Conservation (phyloP, 64 coral and sea anemone genomes). For the Anthopleura sola region DNA sequence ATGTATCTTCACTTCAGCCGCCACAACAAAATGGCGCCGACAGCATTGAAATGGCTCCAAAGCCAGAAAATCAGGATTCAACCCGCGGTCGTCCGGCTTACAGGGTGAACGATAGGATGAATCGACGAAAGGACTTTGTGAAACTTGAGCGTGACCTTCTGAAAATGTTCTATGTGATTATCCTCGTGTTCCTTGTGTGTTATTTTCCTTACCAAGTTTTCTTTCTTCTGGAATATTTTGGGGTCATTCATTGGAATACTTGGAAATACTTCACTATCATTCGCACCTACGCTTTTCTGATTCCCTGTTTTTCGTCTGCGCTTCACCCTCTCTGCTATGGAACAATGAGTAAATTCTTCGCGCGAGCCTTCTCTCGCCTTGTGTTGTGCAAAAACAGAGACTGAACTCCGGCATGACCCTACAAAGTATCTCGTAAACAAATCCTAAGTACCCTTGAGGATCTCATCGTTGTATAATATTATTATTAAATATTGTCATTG, state of each 20-base stretch:
- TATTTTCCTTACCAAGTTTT: conserved; percentile 68
- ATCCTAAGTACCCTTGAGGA: background rate
- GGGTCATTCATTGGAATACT: conserved; percentile 32
- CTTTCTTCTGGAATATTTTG: conserved; percentile 50
- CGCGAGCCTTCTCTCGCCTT: conserved; percentile 29
- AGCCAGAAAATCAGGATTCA: background rate
- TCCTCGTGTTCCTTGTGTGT: conserved; percentile 45
- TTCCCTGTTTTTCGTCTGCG: conserved; percentile 36
- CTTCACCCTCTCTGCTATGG: conserved; percentile 56
- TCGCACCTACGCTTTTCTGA: conserved; percentile 27
- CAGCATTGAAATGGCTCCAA: background rate
- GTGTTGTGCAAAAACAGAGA: conserved; percentile 32
- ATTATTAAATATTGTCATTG: background rate
- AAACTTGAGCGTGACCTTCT: conserved; percentile 44
- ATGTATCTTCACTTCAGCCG: background rate
- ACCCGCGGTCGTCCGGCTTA: background rate
- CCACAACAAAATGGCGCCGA: background rate
- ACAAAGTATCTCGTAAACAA: conserved; percentile 3
- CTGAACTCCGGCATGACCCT: background rate
- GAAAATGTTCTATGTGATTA: conserved; percentile 58
- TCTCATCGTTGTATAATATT: background rate
- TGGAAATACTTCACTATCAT: conserved; percentile 44
- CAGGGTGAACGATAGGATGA: background rate
- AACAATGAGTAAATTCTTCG: conserved; percentile 58
- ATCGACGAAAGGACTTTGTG: background rate